Evolutionary conservation across 1,140 invertebrate genomes (phyloP), one percentile per base, ranked within the genome.

Genomic region (Holcopasites calliopsidis): DNA sequence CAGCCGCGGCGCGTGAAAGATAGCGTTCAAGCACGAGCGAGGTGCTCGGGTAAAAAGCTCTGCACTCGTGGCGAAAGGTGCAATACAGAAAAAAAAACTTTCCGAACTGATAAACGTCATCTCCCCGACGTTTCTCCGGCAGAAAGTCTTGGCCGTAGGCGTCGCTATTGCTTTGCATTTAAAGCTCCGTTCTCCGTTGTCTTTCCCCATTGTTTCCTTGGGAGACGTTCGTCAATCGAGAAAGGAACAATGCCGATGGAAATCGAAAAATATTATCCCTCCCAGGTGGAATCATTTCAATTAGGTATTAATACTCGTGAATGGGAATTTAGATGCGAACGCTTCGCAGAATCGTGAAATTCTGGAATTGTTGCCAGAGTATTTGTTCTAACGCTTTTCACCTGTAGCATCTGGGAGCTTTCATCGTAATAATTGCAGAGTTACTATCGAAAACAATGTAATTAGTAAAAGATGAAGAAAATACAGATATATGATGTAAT

Each of bases 151-250:
- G 2, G 26, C 16, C 8, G 23, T n/a, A n/a, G 28, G 54, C 68
- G 52, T 80, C 65, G 65, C 80, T 80, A 82, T 80, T 80, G 78
- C 78, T 77, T 66, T 65, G 76, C 76, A 81, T 79, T 75, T 57
- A 62, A 50, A 44, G 60, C 60, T 54, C 47, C 21, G n/a, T 58
- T 47, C 44, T 38, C 16, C 38, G n/a, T 13, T n/a, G n/a, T n/a
- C 28, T 21, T 21, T 23, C 11, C n/a, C 11, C 66, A 16, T 44
- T 47, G 28, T 58, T 26, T 35, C 13, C 33, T 8, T 13, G 21
- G 10, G 40, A 11, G 4, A n/a, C 31, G 28, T 21, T 8, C 38
- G n/a, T 21, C 18, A 40, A 10, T 8, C 8, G 10, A 10, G 16
- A 16, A 5, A 26, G 13, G 54, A 47, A 35, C 16, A 28, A 44